Base-by-base conservation (phyloP, 2,797 vertebrate genomes). In the Limnodromus scolopaceus region DNA sequence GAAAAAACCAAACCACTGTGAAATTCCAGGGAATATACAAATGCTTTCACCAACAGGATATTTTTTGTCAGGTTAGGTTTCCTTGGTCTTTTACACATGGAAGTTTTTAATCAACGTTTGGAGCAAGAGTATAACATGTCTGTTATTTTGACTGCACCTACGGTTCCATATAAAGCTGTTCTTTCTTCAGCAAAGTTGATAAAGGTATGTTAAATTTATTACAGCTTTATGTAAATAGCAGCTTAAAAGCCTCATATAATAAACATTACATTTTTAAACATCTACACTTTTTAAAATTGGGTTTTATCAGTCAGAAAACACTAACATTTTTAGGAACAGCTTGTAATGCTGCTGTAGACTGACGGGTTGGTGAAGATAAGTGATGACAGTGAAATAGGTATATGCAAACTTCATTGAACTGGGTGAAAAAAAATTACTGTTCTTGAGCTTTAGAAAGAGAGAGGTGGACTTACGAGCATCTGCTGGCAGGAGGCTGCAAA, bases 21-120 rank as follows among this genome's bases (percentile, higher is more conserved):
- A 81, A 78, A 65, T 95, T 84, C 54, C 30, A 38, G 30, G 28
- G 13, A 18, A 23, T 48, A 51, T n/a, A 49, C 17, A 87, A 28
- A 63, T 63, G 34, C 6, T 65, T 85, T 54, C 27, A 55, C n/a
- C 2, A 36, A 51, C 9, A 84, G 14, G 23, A 10, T 84, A 4
- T 61, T 87, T 86, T 88, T 84, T 91, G 88, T 32, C 92, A 99
- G 99, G 92, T 98, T 99, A 76, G 99, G 99, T 39, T 99, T 99
- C 98, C 98, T 99, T 96, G 99, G 99, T 88, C 98, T 99, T 88
- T 97, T 99, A 64, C 99, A 99, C 83, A 99, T 99, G 99, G 99
- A 99, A 97, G 99, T 99, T 96, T 99, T 99, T 97, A 99, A 99
- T 97, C 99, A 99, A 96, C 97, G 99, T 84, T 98, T 99, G 96